Percentiles rank a stretch among this genome's conserved stretches.
Conservation (phyloP, 2,113 vertebrate species). For the Percina caprodes region DNA sequence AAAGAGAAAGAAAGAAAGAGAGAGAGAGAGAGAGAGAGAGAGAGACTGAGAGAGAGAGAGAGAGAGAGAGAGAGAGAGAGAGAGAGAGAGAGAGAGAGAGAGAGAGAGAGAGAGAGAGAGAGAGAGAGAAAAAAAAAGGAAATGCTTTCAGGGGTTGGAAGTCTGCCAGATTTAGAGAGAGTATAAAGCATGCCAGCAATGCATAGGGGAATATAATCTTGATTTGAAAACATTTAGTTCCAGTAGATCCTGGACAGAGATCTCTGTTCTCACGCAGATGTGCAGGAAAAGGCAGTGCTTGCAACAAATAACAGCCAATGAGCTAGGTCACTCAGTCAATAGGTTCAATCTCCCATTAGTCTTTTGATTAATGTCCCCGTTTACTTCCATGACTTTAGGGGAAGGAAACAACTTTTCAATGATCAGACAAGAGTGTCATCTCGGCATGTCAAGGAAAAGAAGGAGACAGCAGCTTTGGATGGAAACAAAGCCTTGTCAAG, state of each 20-base stretch:
- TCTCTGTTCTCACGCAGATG: constrained; percentile 80
- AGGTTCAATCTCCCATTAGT: constrained; percentile 34
- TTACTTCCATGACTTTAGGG: constrained; percentile 30
- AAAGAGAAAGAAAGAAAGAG: constrained; percentile 2
- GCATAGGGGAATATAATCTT: constrained; percentile 82
- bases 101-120: too few relatives aligned
- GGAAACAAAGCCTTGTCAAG: neutral
- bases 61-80: too few relatives aligned
- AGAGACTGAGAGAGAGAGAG: too few relatives aligned
- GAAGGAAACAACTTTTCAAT: constrained; percentile 31
- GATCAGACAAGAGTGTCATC: constrained; percentile 30
- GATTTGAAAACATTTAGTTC: constrained; percentile 84
- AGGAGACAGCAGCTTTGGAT: neutral
- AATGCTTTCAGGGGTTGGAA: constrained; percentile 65
- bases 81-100: too few relatives aligned
- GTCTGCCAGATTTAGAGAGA: constrained; percentile 56
- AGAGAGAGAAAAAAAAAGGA: constrained; percentile 36
- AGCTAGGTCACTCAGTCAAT: constrained; percentile 17
- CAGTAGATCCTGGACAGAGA: constrained; percentile 79
- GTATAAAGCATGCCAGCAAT: constrained; percentile 78
- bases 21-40: too few relatives aligned
- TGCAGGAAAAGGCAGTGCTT: constrained; percentile 64
- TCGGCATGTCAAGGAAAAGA: constrained; percentile 13
- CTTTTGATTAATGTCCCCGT: constrained; percentile 41
- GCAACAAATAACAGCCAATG: constrained; percentile 47